These are phyloP conservation scores for Odocoileus hemionus DNA, from an alignment of 2,113 vertebrate genomes.

Conservation along the genomic window DNA sequence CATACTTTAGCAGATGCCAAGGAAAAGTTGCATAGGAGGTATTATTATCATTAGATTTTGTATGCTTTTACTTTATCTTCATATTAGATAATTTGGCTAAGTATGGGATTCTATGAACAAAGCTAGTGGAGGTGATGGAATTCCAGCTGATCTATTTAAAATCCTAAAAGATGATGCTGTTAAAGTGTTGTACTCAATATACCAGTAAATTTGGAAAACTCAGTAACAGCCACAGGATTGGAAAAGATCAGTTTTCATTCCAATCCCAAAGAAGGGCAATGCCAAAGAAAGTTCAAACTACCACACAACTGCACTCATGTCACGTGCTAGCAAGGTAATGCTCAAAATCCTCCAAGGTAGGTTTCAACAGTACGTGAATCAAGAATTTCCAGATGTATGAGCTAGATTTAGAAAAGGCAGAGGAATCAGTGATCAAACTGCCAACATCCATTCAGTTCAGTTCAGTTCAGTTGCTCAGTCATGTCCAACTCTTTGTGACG, in stretches of 20 bases:
- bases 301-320: neutral
- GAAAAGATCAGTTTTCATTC: neutral
- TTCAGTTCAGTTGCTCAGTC: too few species aligned
- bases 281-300: neutral
- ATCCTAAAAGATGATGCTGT: neutral
- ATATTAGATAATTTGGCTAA: neutral
- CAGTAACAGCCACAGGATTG: neutral
- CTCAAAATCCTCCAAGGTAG: neutral
- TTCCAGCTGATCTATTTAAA: neutral
- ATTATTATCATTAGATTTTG: neutral
- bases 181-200: neutral
- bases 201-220: neutral
- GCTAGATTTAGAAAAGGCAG: neutral
- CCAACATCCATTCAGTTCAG: neutral
- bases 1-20: neutral
- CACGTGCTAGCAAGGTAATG: neutral
- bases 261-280: neutral
- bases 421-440: neutral
- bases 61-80: neutral
- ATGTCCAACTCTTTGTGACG: too few species aligned
- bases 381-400: neutral
- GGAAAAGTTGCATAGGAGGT: neutral
- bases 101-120: neutral
- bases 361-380: neutral
- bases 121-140: neutral